Evolutionary conservation across 2,797 vertebrate genomes (phyloP).

Genomic region (Pseudopleuronectes americanus): DNA sequence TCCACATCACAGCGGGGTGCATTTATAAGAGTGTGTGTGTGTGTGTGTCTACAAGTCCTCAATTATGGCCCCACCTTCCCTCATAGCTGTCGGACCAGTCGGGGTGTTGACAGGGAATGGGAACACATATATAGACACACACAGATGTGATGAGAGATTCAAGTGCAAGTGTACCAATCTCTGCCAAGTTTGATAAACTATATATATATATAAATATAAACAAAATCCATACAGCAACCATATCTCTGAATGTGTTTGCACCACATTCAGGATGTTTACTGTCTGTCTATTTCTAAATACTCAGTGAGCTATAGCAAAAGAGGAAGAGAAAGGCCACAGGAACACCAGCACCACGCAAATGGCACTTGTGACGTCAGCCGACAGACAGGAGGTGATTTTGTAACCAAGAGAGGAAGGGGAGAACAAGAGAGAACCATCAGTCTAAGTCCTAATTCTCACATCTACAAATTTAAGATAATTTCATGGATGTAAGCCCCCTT

Average conservation of each 20-base stretch:
- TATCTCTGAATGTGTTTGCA: constrained; percentile 4
- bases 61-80: constrained; percentile 44
- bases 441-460: constrained; percentile 24
- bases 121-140: constrained; percentile 16
- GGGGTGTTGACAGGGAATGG: constrained; percentile 33
- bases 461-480: constrained; percentile 27
- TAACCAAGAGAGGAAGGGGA: constrained; percentile 66
- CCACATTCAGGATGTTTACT: constrained; percentile 34
- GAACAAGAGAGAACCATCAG: constrained; percentile 27
- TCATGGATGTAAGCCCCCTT: constrained; percentile 14
- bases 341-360: constrained; percentile 65
- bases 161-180: neutral
- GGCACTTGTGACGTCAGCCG: constrained; percentile 67
- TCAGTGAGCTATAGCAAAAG: constrained; percentile 66
- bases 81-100: constrained; percentile 41
- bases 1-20: constrained; percentile 30
- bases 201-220: neutral
- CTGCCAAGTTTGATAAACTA: constrained; percentile 3
- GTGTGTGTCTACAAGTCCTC: constrained; percentile 49
- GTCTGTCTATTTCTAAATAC: constrained; percentile 43
- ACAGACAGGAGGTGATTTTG: constrained; percentile 73
- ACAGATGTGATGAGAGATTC: constrained; percentile 30
- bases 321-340: constrained; percentile 74
- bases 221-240: neutral
- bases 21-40: constrained; percentile 31